Evolutionary conservation across 2,113 vertebrate genomes (phyloP).

Genomic region (Oncorhynchus clarkii): DNA sequence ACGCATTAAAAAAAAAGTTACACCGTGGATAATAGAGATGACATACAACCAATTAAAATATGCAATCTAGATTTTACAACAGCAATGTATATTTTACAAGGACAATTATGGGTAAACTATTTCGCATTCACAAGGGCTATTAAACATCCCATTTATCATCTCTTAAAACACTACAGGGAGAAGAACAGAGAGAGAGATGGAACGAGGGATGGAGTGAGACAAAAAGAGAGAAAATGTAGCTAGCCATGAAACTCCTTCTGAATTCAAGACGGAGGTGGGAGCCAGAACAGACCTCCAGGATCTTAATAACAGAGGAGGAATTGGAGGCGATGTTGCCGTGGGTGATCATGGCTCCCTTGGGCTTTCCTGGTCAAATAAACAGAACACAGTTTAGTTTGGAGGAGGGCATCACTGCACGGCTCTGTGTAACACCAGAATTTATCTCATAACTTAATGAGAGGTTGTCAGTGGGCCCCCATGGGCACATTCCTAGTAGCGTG

Average conservation of each 20-base stretch:
- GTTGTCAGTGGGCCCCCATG: constrained; percentile 58
- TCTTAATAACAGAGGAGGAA: constrained; percentile 80
- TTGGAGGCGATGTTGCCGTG: constrained; percentile 82
- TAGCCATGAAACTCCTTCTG: constrained; percentile 61
- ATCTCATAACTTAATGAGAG: constrained; percentile 55
- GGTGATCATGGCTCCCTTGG: constrained; percentile 83
- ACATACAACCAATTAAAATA: constrained; percentile 20
- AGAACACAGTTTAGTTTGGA: constrained; percentile 10
- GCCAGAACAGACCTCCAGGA: constrained; percentile 77
- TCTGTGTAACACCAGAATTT: constrained; percentile 54
- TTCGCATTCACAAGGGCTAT: constrained; percentile 58
- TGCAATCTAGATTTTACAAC: constrained; percentile 36
- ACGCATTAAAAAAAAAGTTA: constrained; percentile 7
- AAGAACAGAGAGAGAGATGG: constrained; percentile 38
- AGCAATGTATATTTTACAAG: constrained; percentile 51
- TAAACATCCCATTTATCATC: constrained; percentile 67
- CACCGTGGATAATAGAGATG: constrained; percentile 2
- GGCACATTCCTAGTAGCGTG: constrained; percentile 58
- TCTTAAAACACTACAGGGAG: constrained; percentile 64
- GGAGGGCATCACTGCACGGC: constrained; percentile 55
- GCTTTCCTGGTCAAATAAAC: constrained; percentile 75
- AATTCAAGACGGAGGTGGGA: constrained; percentile 66
- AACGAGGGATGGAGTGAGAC: constrained; percentile 23
- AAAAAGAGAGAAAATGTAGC: constrained; percentile 41
- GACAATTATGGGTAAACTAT: constrained; percentile 62